A percentile compares a stretch with the other conserved stretches of the same genome.
Evolutionary conservation across 2,797 vertebrate species (phyloP).

Genomic region (Enteromius argenteus): DNA sequence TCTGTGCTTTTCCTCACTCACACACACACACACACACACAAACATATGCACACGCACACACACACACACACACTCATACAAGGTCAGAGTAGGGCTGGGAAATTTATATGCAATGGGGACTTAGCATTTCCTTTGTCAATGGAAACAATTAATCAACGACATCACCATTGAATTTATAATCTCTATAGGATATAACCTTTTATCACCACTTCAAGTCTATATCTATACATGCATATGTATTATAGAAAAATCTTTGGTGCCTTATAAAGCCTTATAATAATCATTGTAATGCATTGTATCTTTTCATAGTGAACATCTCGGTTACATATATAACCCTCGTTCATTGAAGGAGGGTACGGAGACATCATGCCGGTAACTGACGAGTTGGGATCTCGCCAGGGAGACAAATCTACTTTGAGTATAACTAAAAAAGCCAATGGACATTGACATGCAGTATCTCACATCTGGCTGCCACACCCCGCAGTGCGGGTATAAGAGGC

Average conservation of each 20-base stretch:
- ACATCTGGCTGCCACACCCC: too few relatives aligned
- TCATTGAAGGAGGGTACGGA: too few relatives aligned
- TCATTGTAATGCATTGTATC: neutral
- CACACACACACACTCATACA: neutral
- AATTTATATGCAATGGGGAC: neutral
- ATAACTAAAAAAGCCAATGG: too few relatives aligned
- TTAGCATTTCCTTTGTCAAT: neutral
- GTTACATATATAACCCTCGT: too few relatives aligned
- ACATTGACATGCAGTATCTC: too few relatives aligned
- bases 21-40: neutral
- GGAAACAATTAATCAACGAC: neutral
- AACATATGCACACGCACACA: neutral
- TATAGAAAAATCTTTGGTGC: neutral
- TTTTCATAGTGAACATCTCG: neutral
- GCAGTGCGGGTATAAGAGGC: too few relatives aligned
- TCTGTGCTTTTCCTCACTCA: neutral
- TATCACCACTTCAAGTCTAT: neutral
- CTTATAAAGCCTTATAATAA: neutral
- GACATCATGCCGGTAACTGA: too few relatives aligned
- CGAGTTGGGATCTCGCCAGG: too few relatives aligned
- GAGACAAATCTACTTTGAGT: too few relatives aligned
- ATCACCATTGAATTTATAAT: neutral
- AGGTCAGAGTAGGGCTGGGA: neutral
- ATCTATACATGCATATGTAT: neutral
- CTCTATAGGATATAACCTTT: neutral